Conservation (phyloP, 2,113 vertebrate species). For the Pachyramphus minor region DNA sequence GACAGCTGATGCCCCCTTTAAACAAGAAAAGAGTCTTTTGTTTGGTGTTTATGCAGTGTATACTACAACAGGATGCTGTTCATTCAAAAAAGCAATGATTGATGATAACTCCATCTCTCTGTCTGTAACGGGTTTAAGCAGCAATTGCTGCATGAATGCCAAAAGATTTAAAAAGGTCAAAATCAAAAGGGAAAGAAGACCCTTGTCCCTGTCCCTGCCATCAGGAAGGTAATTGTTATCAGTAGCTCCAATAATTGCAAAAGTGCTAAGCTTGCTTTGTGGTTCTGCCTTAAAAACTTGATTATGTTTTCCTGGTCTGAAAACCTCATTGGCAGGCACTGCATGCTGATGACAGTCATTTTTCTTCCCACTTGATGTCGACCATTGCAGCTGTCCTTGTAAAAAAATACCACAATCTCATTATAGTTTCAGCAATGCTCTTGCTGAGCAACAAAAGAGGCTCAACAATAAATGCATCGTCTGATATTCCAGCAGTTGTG, state of each 20-base stretch:
- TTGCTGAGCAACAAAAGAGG: neutral
- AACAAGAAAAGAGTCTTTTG: neutral
- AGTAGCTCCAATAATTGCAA: neutral
- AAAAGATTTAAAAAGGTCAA: slow-evolving; percentile 37
- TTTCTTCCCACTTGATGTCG: slow-evolving; percentile 1
- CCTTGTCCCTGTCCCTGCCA: neutral
- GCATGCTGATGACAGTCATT: slow-evolving; percentile 16
- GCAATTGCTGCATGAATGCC: neutral
- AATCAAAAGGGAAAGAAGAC: neutral
- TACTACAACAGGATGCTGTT: neutral
- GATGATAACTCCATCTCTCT: slow-evolving; percentile 7
- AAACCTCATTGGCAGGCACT: neutral
- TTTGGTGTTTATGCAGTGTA: neutral
- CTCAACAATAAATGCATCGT: neutral
- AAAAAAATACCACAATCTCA: neutral
- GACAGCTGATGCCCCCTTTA: neutral
- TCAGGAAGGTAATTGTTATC: slow-evolving; percentile 13
- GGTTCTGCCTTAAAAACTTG: slow-evolving; percentile 1
- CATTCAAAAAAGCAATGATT: slow-evolving; percentile 21
- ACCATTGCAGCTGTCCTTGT: neutral
- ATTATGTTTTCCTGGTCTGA: slow-evolving; percentile 6
- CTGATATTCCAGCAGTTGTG: neutral
- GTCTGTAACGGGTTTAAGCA: neutral
- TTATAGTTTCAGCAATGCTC: neutral
- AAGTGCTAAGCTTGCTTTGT: slow-evolving; percentile 10